These are phyloP conservation scores for Bombus vancouverensis DNA, from an alignment of 1,140 invertebrate species.

Conservation along the genomic window DNA sequence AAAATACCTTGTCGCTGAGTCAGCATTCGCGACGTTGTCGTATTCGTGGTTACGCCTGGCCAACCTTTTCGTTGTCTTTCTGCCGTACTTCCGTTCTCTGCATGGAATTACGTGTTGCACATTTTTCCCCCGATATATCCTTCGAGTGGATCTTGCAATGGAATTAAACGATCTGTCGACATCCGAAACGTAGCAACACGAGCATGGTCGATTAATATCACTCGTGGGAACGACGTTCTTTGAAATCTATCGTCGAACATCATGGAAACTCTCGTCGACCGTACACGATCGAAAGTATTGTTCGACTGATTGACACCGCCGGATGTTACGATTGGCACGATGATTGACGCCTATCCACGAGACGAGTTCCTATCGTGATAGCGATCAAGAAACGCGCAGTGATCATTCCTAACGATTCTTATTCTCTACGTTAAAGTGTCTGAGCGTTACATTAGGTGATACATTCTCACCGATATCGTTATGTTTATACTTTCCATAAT, in stretches of 20 bases:
- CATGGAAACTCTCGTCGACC: neutral
- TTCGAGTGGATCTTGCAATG: neutral
- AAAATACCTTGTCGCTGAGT: slow-evolving; percentile 46
- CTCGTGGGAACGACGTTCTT: neutral
- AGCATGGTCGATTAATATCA: neutral
- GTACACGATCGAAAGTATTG: slow-evolving; percentile 23
- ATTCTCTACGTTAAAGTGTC: no score
- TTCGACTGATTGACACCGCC: slow-evolving; percentile 34
- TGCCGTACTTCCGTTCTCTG: no score
- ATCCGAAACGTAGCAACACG: neutral
- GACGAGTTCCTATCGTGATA: slow-evolving; percentile 9
- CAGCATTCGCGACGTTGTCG: neutral
- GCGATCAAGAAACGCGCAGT: neutral
- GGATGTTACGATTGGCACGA: slow-evolving; percentile 49
- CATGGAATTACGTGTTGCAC: neutral
- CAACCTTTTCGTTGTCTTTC: neutral
- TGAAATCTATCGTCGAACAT: neutral
- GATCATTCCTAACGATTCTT: slow-evolving; percentile 31
- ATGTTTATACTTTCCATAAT: no score
- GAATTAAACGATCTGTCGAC: neutral
- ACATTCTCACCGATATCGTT: no score
- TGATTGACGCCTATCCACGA: slow-evolving; percentile 54
- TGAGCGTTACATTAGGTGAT: no score
- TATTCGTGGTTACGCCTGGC: neutral
- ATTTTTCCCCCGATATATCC: neutral